Base-by-base conservation (phyloP, 2,113 vertebrate genomes). In the Papio anubis region DNA sequence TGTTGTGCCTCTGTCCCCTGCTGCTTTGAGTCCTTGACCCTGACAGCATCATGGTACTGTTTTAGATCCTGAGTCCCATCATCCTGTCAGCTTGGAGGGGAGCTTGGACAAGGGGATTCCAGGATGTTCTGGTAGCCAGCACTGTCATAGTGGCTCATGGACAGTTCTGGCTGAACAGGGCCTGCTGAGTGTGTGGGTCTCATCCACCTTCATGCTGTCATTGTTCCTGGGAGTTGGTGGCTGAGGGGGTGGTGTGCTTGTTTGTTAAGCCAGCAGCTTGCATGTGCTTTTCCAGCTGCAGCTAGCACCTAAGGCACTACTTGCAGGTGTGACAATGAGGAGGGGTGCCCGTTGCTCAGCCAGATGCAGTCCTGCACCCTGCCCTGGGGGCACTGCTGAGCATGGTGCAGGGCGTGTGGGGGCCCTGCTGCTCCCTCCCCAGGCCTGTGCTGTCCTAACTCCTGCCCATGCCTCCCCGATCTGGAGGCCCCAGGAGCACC, bases 371-470 rank as follows among this genome's bases (percentile, higher is more conserved):
- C 30, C 89, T 27, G 2, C 61, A 75, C 17, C 43, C 66, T 11
- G 23, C 20, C 27, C 64, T 57, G 72, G 45, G 79, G 86, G 40
- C 12, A 10, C 94, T 88, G 43, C 30, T 0, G 11, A 61, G 89
- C 2, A 8, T n/a, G 11, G 23, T 8, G 23, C 0, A 3, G 32
- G 17, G 27, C 9, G 0, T 1, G 6, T 6, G 8, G 45, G 14
- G 8, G 61, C 12, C 40, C 18, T 32, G 48, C 5, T 8, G 50
- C 43, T 32, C 38, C 11, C 80, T 87, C 1, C 23, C 48, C 38
- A n/a, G n/a, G 25, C 6, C 35, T 61, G 40, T 55, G 55, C 16
- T 61, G 20, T 68, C 38, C 25, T 16, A 23, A 50, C 18, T 75
- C 3, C 73, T 30, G 8, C 48, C 59, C 72, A 50, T 79, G 23